Evolutionary conservation across 2,888 invertebrate genomes (phyloP), one percentile per base, ranked within the genome.

Genomic region (Syrista parreyssii): DNA sequence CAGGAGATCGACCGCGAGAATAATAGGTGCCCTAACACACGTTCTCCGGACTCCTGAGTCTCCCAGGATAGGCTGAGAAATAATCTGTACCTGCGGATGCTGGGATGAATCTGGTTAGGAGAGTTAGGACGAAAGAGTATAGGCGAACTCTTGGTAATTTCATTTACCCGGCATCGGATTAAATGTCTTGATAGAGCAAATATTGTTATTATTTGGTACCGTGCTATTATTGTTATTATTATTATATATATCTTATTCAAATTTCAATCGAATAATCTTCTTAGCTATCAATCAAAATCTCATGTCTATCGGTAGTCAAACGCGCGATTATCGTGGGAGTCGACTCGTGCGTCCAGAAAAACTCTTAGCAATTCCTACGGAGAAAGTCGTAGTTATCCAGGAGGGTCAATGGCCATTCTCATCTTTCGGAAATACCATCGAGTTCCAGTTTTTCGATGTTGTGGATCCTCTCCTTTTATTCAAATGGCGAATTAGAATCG

Each of bases 1-100:
- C 88, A 87, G 81, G 78, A 71, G 77, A 77, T 74, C 77, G 71
- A 32, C 75, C 71, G 36, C 40, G 75, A 15, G 77, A 35, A 75
- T 72, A 78, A 78, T 75, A 69, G 72, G 30, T 35, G 75, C 35
- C 34, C 74, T 74, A 72, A 30, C 35, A 34, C 30, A 33, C 30
- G 75, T 55, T 40, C 68, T 31, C 31, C 33, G 55, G 15, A 23
- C 12, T 23, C 31, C 76, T 40, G 73, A 75, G 68, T 76, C 77
- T 12, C 74, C 68, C 30, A 73, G 31, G 33, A 31, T 32, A 30
- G 30, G 55, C 55, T 55, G 55, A 55, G 55, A 55, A 55, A 55
- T 55, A 55, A 23, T 55, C 55, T 9, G 55, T 55, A 23, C 55
- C 55, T 23, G 55, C 55, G 55, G 55, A 55, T 55, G 55, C 55